phyloP scores from a whole-genome alignment of 2,888 invertebrate genomes.

The Melanotus villosus region DNA sequence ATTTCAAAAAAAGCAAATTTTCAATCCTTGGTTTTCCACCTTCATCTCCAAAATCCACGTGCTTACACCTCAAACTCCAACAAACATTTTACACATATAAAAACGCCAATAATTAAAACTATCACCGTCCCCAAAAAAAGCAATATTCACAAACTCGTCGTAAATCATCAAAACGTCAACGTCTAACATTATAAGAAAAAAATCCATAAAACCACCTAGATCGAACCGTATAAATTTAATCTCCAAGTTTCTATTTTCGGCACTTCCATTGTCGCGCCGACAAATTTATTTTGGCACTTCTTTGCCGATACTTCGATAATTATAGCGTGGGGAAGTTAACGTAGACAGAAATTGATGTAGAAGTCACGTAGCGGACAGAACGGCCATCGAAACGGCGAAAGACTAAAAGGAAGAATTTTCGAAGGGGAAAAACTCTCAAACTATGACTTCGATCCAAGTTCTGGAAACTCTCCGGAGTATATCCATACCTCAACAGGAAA shows the following conservation, averaged over 20 bases:
- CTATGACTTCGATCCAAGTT: neutral
- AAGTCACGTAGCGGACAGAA: slow-evolving; percentile 13
- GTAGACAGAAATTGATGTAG: slow-evolving; percentile 13
- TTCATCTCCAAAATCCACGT: too few species aligned
- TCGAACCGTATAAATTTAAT: slow-evolving; percentile 26
- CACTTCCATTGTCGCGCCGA: neutral
- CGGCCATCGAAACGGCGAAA: neutral
- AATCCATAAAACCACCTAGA: neutral
- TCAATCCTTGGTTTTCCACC: too few species aligned
- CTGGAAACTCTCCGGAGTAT: slow-evolving; percentile 8
- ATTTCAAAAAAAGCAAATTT: too few species aligned
- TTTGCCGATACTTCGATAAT: slow-evolving; percentile 28
- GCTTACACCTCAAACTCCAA: too few species aligned
- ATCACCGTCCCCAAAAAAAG: too few species aligned
- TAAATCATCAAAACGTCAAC: too few species aligned
- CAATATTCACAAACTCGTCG: too few species aligned
- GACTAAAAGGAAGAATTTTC: neutral
- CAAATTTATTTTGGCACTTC: slow-evolving; percentile 36
- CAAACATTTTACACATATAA: too few species aligned
- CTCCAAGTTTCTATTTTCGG: slow-evolving; percentile 27
- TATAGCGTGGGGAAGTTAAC: slow-evolving; percentile 14
- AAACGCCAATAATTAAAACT: too few species aligned
- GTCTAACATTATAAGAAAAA: too few species aligned
- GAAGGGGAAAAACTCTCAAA: neutral
- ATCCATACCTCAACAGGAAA: slow-evolving; percentile 3